phyloP scores from a whole-genome alignment of 2,113 vertebrate genomes.

The Cygnus atratus region DNA sequence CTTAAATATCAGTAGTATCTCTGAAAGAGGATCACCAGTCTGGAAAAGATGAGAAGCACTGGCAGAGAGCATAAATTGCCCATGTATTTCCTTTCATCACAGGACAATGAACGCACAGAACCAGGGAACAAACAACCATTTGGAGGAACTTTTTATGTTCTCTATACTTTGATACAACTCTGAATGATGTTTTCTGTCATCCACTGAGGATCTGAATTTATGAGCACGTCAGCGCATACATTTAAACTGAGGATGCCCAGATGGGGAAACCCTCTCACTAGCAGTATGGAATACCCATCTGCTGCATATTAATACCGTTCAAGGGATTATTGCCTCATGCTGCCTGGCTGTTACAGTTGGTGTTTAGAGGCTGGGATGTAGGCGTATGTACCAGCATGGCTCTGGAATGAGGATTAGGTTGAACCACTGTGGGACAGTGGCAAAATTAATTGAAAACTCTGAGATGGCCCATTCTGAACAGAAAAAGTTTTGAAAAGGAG shows the following conservation, averaged over 20 bases:
- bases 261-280: conserved; percentile 50
- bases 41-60: background rate
- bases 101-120: background rate
- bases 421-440: background rate
- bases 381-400: background rate
- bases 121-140: background rate
- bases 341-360: conserved; percentile 27
- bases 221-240: background rate
- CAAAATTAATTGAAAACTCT: conserved; percentile 43
- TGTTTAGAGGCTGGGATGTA: background rate
- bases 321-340: conserved; percentile 47
- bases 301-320: conserved; percentile 34
- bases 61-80: background rate
- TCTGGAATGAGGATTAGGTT: conserved; percentile 38
- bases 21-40: background rate
- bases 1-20: background rate
- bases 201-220: conserved; percentile 34
- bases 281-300: conserved; percentile 37
- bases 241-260: conserved; percentile 24
- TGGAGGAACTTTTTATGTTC: background rate
- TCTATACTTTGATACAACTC: background rate
- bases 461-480: conserved; percentile 12
- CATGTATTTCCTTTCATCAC: background rate
- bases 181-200: background rate
- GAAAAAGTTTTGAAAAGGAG: conserved; percentile 56